Conservation (phyloP, 2,113 vertebrate genomes). For the Gila orcuttii region DNA sequence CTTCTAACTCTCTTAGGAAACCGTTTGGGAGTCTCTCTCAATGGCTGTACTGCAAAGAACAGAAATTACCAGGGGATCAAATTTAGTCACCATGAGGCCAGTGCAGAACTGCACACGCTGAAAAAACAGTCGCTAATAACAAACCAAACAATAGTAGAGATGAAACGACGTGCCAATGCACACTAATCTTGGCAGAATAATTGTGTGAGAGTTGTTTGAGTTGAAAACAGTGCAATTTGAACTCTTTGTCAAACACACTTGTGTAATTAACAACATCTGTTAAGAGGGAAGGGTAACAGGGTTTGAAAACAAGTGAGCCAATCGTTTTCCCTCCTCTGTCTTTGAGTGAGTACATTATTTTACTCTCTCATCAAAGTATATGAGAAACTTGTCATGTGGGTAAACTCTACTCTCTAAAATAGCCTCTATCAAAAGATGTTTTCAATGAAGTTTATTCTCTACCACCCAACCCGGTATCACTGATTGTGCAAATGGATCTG, state of each 20-base stretch:
- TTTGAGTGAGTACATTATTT: conserved; percentile 43
- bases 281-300: conserved; percentile 57
- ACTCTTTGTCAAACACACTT: conserved; percentile 81
- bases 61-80: conserved; percentile 55
- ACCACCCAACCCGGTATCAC: conserved; percentile 52
- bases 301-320: conserved; percentile 66
- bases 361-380: conserved; percentile 20
- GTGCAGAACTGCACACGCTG: conserved; percentile 74
- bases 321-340: neutral
- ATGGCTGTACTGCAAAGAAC: neutral
- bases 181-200: conserved; percentile 87
- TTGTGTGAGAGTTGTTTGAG: conserved; percentile 87
- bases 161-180: conserved; percentile 79
- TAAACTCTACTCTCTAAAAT: conserved; percentile 41
- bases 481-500: conserved; percentile 51
- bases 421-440: conserved; percentile 41
- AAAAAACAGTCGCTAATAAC: conserved; percentile 86
- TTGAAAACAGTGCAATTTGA: conserved; percentile 83
- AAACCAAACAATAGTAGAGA: conserved; percentile 86
- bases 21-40: neutral
- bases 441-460: conserved; percentile 27
- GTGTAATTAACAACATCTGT: conserved; percentile 88
- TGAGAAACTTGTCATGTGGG: conserved; percentile 11
- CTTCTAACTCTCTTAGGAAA: neutral
- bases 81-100: conserved; percentile 70